phyloP scores from a whole-genome alignment of 2,113 vertebrate species.

The Telmatochromis brachygnathus region DNA sequence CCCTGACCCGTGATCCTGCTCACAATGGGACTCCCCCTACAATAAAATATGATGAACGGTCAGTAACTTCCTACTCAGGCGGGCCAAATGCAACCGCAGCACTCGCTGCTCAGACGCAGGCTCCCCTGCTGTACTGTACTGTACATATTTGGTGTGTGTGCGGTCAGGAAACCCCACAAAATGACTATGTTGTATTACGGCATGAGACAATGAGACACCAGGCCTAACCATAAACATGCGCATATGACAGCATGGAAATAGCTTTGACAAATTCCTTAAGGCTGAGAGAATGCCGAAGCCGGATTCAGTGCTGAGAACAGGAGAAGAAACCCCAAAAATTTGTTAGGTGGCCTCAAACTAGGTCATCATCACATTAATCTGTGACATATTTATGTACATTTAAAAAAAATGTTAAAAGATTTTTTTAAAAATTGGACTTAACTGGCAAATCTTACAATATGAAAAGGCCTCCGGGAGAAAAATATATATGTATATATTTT shows the following conservation, averaged over 20 bases:
- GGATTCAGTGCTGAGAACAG: neutral
- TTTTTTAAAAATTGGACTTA: rapidly evolving
- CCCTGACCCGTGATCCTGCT: conserved; percentile 6
- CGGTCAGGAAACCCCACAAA: conserved; percentile 61
- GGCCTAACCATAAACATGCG: conserved; percentile 26
- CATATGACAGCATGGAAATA: conserved; percentile 56
- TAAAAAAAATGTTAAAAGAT: neutral
- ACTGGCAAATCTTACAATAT: neutral
- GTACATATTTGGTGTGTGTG: conserved; percentile 42
- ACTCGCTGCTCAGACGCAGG: conserved; percentile 8
- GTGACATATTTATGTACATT: neutral
- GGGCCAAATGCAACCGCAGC: conserved; percentile 24
- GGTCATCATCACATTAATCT: neutral
- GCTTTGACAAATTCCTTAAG: conserved; percentile 40
- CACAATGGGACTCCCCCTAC: conserved; percentile 31
- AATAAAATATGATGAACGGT: conserved; percentile 48
- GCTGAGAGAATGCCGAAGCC: conserved; percentile 34
- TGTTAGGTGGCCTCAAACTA: neutral
- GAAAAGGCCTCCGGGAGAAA: neutral
- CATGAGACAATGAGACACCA: conserved; percentile 50
- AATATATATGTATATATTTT: neutral
- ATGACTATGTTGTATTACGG: conserved; percentile 49
- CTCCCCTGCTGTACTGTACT: conserved; percentile 10
- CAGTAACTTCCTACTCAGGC: conserved; percentile 33
- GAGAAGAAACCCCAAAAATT: neutral